These are phyloP conservation scores for Orientallactaga sibirica DNA, from an alignment of 2,797 vertebrate species.

Conservation along the genomic window DNA sequence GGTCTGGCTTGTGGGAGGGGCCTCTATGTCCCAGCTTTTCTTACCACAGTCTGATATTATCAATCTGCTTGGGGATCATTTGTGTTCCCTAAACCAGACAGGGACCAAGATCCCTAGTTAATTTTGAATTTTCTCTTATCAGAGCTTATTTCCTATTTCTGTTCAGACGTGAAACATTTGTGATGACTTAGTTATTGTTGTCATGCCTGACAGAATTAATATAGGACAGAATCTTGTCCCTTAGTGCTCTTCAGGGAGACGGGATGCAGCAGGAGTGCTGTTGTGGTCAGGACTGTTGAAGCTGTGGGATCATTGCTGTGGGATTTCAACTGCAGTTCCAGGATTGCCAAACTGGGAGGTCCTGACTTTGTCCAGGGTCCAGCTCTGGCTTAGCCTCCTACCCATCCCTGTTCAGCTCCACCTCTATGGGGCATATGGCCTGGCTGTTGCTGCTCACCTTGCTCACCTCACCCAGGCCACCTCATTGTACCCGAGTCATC, in stretches of 20 bases:
- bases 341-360: background rate
- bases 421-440: background rate
- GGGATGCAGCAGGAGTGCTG: background rate
- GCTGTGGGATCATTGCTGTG: background rate
- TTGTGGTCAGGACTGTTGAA: accelerated
- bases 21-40: background rate
- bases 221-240: background rate
- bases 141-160: background rate
- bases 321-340: background rate
- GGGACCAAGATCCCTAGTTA: background rate
- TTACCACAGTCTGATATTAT: background rate
- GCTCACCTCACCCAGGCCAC: background rate
- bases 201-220: background rate
- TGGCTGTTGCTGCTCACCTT: background rate
- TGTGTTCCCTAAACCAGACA: background rate
- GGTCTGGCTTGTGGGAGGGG: no score
- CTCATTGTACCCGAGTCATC: background rate
- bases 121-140: background rate
- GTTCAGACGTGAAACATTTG: no score
- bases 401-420: background rate
- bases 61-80: background rate
- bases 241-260: background rate
- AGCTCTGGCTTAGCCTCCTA: background rate
- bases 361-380: background rate
- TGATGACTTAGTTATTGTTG: background rate